Base-by-base conservation (phyloP, 1,140 invertebrate species). In the Leptonema lineaticorne region DNA sequence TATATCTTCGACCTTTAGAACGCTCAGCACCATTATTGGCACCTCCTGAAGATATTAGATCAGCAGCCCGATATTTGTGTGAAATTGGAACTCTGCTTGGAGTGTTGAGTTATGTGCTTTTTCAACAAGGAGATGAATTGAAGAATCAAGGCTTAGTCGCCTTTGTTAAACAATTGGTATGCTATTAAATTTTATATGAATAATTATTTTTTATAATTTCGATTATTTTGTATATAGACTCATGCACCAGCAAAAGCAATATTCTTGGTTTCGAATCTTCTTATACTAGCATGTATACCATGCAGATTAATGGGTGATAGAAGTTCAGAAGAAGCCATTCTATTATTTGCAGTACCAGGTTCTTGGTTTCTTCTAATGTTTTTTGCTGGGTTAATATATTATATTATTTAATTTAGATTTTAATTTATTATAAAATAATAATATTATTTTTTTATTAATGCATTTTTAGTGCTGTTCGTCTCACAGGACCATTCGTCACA, bases 301-400 rank as follows among this genome's bases (percentile, higher is more conserved):
- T 94, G 90, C 73, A 87, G 96, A 22, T 73, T 98, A 11, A 82
- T 86, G 26, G 85, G 85, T 9, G 85, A 92, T 75, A 86, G 88
- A 30, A 85, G 88, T 58, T 83, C 91, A 0, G 97, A 99, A 81
- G 97, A 98, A 79, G 91, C 92, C 5, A 89, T 99, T 30, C 80
- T 99, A 20, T 87, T 94, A 3, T 90, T 98, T 71, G 92, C 96
- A 0, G 88, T 97, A 20, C 96, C 97, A 0, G 92, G 94, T 11
- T 93, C 92, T 8, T 99, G 97, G 96, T 96, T 98, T 79, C 88
- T 97, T 60, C 85, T 99, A 0, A 96, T 99, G 89, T 99, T 99
- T 79, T 99, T 99, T 83, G 96, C 96, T 30, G 95, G 96, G 96
- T 98, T 84, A 82, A 74, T n/a, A n/a, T n/a, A n/a, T n/a, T n/a